A percentile compares a stretch with the other conserved stretches of the same genome.
Evolutionary conservation across 2,113 vertebrate species (phyloP).

Genomic region (Irena cyanogastra): DNA sequence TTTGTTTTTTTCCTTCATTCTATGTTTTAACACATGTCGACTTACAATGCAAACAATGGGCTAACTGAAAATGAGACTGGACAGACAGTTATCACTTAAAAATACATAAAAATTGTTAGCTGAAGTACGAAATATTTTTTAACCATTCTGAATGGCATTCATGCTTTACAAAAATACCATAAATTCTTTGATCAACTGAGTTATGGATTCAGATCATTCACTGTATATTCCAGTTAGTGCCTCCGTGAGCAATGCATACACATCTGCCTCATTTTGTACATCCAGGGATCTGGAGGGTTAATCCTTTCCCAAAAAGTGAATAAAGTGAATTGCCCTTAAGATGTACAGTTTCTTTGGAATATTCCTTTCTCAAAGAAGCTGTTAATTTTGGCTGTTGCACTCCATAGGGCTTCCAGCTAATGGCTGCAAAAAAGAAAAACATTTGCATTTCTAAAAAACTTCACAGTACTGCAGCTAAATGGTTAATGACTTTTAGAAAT

Average conservation of each 20-base stretch:
- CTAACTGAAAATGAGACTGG: background rate
- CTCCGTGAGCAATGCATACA: background rate
- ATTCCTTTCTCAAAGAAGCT: background rate
- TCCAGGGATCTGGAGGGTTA: background rate
- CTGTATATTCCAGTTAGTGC: rapidly evolving
- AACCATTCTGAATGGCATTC: background rate
- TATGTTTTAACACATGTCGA: background rate
- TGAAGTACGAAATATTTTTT: background rate
- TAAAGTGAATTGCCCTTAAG: background rate
- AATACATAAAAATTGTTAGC: background rate
- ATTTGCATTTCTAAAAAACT: background rate
- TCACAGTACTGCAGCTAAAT: background rate
- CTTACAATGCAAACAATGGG: background rate
- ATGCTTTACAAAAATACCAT: background rate
- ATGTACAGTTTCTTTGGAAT: background rate
- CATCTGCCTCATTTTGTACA: background rate
- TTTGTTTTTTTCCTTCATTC: background rate
- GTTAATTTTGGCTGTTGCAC: background rate
- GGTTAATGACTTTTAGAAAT: background rate
- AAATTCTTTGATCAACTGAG: background rate
- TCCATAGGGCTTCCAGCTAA: background rate
- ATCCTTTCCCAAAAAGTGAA: background rate
- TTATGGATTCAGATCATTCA: background rate
- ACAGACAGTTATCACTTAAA: background rate
- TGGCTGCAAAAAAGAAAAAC: background rate